Evolutionary conservation across 2,888 invertebrate species (phyloP).

Genomic region (Gandaritis pyraliata): DNA sequence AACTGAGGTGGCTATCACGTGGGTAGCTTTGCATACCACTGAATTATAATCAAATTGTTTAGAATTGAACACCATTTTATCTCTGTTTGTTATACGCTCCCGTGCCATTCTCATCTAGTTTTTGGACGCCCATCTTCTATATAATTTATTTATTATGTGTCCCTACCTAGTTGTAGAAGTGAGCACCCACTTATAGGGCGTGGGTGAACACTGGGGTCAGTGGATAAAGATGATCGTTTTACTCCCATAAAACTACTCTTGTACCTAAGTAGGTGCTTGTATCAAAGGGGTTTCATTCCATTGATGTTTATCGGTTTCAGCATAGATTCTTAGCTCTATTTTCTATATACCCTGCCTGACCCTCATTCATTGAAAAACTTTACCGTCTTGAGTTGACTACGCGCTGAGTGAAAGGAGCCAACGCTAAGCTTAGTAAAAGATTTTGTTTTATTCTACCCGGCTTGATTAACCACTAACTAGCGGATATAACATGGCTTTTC

Average conservation of each 20-base stretch:
- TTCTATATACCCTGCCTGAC: neutral
- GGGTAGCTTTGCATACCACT: neutral
- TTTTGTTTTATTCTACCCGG: neutral
- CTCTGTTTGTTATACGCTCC: too few species aligned
- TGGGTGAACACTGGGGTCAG: too few species aligned
- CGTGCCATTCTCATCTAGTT: too few species aligned
- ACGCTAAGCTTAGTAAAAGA: neutral
- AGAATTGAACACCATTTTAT: neutral
- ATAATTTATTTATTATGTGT: too few species aligned
- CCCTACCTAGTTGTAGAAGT: too few species aligned
- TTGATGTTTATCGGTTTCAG: neutral
- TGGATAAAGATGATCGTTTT: too few species aligned
- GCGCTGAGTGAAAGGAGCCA: conserved; percentile 1
- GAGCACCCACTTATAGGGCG: too few species aligned
- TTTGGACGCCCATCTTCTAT: too few species aligned
- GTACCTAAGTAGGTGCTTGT: too few species aligned
- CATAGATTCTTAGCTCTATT: neutral
- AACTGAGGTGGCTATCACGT: conserved; percentile 10
- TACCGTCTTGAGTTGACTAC: neutral
- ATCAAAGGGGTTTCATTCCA: neutral
- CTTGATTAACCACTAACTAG: conserved; percentile 3
- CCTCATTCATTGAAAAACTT: conserved; percentile 4
- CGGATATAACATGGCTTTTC: too few species aligned
- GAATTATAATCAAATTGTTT: neutral
- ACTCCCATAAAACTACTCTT: too few species aligned